Base-by-base conservation (phyloP, 2,888 invertebrate genomes). In the Galeopsomyia nigrocyanea region DNA sequence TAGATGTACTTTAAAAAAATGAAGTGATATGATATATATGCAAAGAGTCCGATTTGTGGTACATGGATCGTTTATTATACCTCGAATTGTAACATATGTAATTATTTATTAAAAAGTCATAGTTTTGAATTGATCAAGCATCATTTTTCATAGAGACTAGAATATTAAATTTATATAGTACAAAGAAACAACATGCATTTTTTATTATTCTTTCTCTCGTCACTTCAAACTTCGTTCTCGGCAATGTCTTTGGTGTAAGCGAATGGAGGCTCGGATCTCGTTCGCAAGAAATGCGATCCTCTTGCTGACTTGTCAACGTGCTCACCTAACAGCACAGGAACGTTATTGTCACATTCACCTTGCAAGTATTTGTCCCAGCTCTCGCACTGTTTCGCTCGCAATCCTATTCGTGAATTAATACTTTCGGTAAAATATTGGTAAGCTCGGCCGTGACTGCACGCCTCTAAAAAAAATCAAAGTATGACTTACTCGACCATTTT, bases 401-500 rank as follows among this genome's bases (percentile, higher is more conserved):
- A 80, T 22, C 82, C 85, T 2, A 69, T 72, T 67, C 82, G 82
- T 0, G 83, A 84, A 63, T 80, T 82, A 17, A 89, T 84, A 31
- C 88, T 88, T 79, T 88, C 89, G 10, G 87, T 87, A 73, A 87
- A 89, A 78, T 87, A 88, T 13, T 79, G 73, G 17, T 87, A 86
- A 0, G 88, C 84, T 75, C 88, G 83, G 19, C 86, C 87, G 75
- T 88, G 88, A 75, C 87, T 88, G 74, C 88, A 88, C 64, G 88
- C 88, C 78, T 87, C 89, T 89, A 77, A 62, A 84, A 83, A 72
- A 75, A 31, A 56, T 26, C 0, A 7, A 50, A 47, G 5, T 51
- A 13, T 17, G 31, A 46, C 1, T 19, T 55, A 56, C 51, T 22
- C 2, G 46, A 47, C 49, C 26, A 17, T 50, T 63, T 26, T 7